Conservation (phyloP, 1,140 invertebrate species). For the Penaeus japonicus region DNA sequence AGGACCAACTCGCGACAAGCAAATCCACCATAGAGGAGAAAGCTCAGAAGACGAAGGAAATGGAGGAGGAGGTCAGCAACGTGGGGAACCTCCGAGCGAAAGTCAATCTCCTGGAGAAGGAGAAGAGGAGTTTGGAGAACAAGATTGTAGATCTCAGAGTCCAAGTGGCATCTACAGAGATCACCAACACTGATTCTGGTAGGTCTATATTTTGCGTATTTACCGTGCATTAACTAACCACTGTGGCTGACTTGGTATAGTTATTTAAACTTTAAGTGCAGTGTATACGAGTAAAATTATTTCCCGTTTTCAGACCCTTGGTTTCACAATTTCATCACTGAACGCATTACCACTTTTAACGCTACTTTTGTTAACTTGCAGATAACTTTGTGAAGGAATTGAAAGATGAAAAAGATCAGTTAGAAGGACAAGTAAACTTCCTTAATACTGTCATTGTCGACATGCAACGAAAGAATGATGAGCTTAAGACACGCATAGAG, state of each 20-base stretch:
- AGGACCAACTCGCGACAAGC: conserved; percentile 62
- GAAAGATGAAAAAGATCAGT: conserved; percentile 60
- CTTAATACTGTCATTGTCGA: conserved; percentile 96
- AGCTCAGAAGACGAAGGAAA: conserved; percentile 62
- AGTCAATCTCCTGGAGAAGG: conserved; percentile 31
- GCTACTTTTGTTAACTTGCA: conserved; percentile 34
- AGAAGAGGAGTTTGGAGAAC: conserved; percentile 40
- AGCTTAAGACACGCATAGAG: conserved; percentile 79
- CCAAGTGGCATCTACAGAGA: conserved; percentile 38
- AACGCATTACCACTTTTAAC: too few relatives aligned
- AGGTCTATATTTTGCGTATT: not conserved
- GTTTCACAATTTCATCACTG: too few relatives aligned
- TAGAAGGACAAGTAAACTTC: conserved; percentile 81
- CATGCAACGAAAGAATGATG: conserved; percentile 91
- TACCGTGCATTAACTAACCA: too few relatives aligned
- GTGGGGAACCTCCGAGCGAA: conserved; percentile 17
- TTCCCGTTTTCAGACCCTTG: too few relatives aligned
- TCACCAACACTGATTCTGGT: conserved; percentile 40
- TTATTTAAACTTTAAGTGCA: too few relatives aligned
- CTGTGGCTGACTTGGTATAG: too few relatives aligned
- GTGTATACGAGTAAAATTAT: too few relatives aligned
- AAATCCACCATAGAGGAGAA: conserved; percentile 63
- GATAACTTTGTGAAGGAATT: conserved; percentile 59
- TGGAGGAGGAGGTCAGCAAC: conserved; percentile 38
- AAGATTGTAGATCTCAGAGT: conserved; percentile 41